Evolutionary conservation across 2,888 invertebrate genomes (phyloP), one percentile per base, ranked within the genome.

Genomic region (Prostheceraeus crozeri): DNA sequence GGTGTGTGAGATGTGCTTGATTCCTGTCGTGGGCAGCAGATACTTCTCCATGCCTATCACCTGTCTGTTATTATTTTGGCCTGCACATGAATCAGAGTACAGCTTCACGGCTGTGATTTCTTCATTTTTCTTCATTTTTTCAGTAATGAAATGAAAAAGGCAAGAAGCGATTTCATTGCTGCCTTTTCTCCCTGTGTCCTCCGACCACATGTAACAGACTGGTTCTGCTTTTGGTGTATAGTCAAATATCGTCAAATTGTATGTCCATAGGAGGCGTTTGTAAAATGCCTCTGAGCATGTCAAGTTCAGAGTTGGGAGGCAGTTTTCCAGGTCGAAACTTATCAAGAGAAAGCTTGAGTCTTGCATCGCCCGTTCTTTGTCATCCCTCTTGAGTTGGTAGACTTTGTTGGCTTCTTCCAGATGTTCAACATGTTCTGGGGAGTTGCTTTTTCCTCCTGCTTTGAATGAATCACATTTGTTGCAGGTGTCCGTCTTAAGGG

Each of bases 41-140:
- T 21, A 48, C 28, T 48, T 48, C 28, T 48, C 48, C 23, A 48
- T 48, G 25, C n/a, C 48, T 48, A 48, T 25, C 27, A 48, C 28
- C 27, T 30, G 23, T 30, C 28, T 48, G 48, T 48, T 48, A 25
- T 48, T 48, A 48, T 48, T 48, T 48, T 48, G 48, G 23, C 14
- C 48, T 48, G 48, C 25, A 30, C 48, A 48, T 25, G 48, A 48
- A 48, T 48, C 48, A 28, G 48, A 48, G 23, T 48, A 48, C 19
- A 40, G 40, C 16, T 16, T 40, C 14, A 40, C 16, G 14, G 14
- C n/a, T 11, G 33, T 33, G 33, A 33, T 33, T 10, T 16, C 6
- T 4, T n/a, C 6, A n/a, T 40, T 40, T 14, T 8, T 4, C 6
- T 4, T 8, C n/a, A 4, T 48, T 48, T 30, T 48, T 48, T 48